phyloP scores from a whole-genome alignment of 2,113 vertebrate species.

The Coregonus clupeaformis region DNA sequence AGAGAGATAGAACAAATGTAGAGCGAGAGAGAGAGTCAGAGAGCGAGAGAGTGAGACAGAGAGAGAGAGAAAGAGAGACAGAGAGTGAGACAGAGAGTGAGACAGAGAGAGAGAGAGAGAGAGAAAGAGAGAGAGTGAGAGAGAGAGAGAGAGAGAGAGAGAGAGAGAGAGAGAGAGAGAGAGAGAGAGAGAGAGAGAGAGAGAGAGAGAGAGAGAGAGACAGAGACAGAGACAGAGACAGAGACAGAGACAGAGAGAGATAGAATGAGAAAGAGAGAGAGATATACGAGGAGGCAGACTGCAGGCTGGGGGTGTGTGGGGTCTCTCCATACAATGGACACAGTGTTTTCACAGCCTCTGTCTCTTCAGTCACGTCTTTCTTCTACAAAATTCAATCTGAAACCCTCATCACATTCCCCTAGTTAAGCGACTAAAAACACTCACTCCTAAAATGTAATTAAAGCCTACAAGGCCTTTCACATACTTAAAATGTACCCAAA shows the following conservation, averaged over 20 bases:
- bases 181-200: no score
- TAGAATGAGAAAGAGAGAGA: slow-evolving; percentile 1
- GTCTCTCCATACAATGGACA: background rate
- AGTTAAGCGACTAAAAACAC: slow-evolving; percentile 34
- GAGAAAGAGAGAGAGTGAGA: background rate
- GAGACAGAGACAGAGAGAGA: background rate
- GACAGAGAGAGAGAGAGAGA: background rate
- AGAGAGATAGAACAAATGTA: background rate
- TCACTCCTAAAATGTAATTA: slow-evolving; percentile 48
- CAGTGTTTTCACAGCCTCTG: background rate
- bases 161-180: no score
- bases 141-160: no score
- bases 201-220: no score
- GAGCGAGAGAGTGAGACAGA: no score
- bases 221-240: no score
- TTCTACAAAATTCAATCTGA: slow-evolving; percentile 24
- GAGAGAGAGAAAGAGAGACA: no score
- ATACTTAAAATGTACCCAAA: slow-evolving; percentile 40
- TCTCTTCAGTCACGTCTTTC: background rate
- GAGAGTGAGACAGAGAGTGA: background rate
- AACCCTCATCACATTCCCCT: slow-evolving; percentile 30
- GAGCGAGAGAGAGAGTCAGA: no score
- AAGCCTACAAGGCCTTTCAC: slow-evolving; percentile 6
- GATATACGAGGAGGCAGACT: background rate
- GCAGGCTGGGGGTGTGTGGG: background rate